Conservation (phyloP, 2,888 invertebrate genomes). For the Coleophora flavipennella region DNA sequence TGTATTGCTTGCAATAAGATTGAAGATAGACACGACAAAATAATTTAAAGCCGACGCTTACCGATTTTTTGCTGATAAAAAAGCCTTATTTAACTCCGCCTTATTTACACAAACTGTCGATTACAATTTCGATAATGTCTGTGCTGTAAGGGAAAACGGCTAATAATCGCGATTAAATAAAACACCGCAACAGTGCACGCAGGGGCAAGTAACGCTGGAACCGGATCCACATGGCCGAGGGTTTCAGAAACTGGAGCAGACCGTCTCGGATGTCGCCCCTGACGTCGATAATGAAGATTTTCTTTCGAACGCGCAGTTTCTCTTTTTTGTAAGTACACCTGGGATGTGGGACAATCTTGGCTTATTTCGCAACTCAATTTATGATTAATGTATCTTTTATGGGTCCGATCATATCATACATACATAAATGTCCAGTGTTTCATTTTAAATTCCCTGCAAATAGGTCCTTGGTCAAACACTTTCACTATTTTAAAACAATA, state of each 20-base stretch:
- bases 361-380: conserved; percentile 48
- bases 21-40: neutral
- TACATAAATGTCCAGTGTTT: no score
- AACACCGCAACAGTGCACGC: conserved; percentile 53
- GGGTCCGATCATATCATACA: conserved; percentile 29
- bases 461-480: no score
- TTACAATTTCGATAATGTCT: conserved; percentile 27
- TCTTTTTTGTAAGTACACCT: conserved; percentile 64
- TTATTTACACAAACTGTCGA: conserved; percentile 21
- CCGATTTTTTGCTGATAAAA: no score
- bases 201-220: conserved; percentile 25
- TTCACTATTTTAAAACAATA: no score
- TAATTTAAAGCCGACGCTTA: neutral
- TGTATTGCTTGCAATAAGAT: neutral
- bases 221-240: conserved; percentile 65
- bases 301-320: conserved; percentile 61
- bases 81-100: neutral
- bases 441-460: no score
- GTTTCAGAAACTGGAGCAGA: conserved; percentile 67
- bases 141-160: conserved; percentile 18
- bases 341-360: conserved; percentile 58
- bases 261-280: conserved; percentile 67
- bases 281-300: conserved; percentile 67
- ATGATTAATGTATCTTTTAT: conserved; percentile 55
- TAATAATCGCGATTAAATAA: conserved; percentile 55